A percentile compares a stretch with the other conserved stretches of the same genome.
phyloP scores from a whole-genome alignment of 2,113 vertebrate genomes.

The Oncorhynchus mykiss region DNA sequence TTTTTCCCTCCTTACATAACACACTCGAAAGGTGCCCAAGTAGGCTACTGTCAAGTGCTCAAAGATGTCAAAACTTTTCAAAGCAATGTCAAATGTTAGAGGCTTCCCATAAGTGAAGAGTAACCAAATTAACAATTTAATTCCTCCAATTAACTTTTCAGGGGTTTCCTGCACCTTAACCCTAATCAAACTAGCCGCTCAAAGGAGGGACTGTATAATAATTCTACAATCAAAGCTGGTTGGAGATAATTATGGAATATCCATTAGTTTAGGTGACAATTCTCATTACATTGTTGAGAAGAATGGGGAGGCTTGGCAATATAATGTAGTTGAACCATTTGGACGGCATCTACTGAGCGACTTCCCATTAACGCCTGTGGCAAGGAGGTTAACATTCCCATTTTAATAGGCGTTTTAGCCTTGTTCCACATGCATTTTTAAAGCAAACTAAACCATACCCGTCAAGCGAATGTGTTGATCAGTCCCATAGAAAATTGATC shows the following conservation, averaged over 20 bases:
- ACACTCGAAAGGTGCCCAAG: not conserved
- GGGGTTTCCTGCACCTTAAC: conserved; percentile 27
- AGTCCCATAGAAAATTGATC: not conserved
- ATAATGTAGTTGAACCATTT: not conserved
- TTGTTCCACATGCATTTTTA: not conserved
- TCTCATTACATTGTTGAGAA: conserved; percentile 53
- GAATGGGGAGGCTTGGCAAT: not conserved
- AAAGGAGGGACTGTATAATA: conserved; percentile 36
- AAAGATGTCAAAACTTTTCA: conserved; percentile 1
- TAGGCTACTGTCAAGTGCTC: not conserved
- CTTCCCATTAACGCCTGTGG: not conserved
- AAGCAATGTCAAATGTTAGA: conserved; percentile 4
- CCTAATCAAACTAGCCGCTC: not conserved
- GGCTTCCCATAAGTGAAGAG: not conserved
- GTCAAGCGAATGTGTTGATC: not conserved
- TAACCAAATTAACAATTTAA: not conserved
- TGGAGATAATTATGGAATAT: conserved; percentile 43
- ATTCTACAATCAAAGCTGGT: conserved; percentile 52
- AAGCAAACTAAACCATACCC: not conserved
- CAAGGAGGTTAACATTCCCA: not conserved
- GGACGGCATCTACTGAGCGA: not conserved
- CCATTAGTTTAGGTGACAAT: conserved; percentile 27
- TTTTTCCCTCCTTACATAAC: not conserved
- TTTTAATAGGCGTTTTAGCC: not conserved
- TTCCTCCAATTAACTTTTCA: not conserved